A percentile compares a stretch with the other conserved stretches of the same genome.
phyloP scores from a whole-genome alignment of 2,888 invertebrate species.

The Pollenia labialis region DNA sequence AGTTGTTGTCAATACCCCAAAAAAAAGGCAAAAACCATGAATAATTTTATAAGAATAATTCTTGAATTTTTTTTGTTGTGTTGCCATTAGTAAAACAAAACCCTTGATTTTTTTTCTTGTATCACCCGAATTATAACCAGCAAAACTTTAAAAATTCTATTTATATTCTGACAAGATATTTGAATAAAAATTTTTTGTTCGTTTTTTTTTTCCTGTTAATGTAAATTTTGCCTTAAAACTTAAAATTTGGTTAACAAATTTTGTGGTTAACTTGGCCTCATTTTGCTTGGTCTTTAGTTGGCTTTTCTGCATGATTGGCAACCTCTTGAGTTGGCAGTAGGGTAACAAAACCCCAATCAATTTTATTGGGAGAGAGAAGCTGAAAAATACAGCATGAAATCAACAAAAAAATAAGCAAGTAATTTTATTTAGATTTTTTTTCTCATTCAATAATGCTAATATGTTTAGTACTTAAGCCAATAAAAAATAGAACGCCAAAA shows the following conservation, averaged over 20 bases:
- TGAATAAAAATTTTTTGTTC: background rate
- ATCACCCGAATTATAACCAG: background rate
- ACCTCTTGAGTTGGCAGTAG: background rate
- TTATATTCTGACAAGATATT: constrained; percentile 4
- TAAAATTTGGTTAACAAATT: constrained; percentile 59
- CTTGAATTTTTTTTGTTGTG: background rate
- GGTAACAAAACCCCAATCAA: constrained; percentile 47
- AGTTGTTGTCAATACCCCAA: background rate
- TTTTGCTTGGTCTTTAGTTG: background rate
- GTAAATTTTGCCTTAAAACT: constrained; percentile 27
- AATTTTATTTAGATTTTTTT: constrained; percentile 28
- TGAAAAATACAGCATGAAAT: constrained; percentile 13
- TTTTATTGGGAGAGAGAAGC: constrained; percentile 22
- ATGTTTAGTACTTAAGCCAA: constrained; percentile 25
- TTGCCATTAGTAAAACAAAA: constrained; percentile 12
- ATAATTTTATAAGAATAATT: constrained; percentile 52
- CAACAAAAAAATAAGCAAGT: constrained; percentile 30
- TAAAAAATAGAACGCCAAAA: constrained; percentile 3
- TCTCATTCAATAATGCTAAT: background rate
- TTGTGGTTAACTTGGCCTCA: constrained; percentile 32
- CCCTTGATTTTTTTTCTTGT: background rate
- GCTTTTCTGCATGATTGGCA: constrained; percentile 30
- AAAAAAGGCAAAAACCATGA: constrained; percentile 30
- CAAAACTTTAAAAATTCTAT: constrained; percentile 27
- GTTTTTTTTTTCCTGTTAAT: background rate